Evolutionary conservation across 1,140 invertebrate species (phyloP), one percentile per base, ranked within the genome.

Genomic region (Meloidogyne floridensis): DNA sequence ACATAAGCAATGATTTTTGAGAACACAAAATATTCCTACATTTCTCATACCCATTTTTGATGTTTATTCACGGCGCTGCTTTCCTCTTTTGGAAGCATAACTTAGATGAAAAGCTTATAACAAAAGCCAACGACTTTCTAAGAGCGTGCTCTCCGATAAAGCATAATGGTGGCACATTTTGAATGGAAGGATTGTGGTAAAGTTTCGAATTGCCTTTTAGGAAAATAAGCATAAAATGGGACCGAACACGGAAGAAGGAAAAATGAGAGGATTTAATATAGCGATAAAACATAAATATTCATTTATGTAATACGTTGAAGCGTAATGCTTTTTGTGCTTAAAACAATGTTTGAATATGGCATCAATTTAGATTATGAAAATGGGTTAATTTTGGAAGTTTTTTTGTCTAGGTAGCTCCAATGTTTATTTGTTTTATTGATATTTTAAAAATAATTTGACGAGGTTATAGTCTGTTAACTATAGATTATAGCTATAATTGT

Each of bases 51-150:
- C 15, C n/a, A 65, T 65, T 65, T 65, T 65, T 65, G n/a, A 65
- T 65, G 59, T 65, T 65, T 65, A 65, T 65, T 65, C 59, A 65
- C n/a, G n/a, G n/a, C 7, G 15, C 15, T 13, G 59, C 59, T 65
- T 65, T 65, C 59, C 59, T 65, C 59, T 65, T 65, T 65, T 65
- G n/a, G 59, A 65, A 65, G 59, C 59, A 65, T 65, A n/a, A 47
- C 47, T 65, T 65, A n/a, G 59, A 65, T 65, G n/a, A 65, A 65
- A 65, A 65, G 59, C 59, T 65, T 65, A 15, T 6, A 65, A 65
- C 59, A 65, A 65, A 65, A 65, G 10, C 47, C 47, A 65, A n/a
- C 59, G 59, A 65, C 59, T 11, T 15, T n/a, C n/a, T 65, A 65
- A 65, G 15, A 65, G n/a, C 56, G 32, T 32, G 56, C 56, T 9